phyloP scores from a whole-genome alignment of 2,797 vertebrate genomes.

The Sebastiscus tertius region DNA sequence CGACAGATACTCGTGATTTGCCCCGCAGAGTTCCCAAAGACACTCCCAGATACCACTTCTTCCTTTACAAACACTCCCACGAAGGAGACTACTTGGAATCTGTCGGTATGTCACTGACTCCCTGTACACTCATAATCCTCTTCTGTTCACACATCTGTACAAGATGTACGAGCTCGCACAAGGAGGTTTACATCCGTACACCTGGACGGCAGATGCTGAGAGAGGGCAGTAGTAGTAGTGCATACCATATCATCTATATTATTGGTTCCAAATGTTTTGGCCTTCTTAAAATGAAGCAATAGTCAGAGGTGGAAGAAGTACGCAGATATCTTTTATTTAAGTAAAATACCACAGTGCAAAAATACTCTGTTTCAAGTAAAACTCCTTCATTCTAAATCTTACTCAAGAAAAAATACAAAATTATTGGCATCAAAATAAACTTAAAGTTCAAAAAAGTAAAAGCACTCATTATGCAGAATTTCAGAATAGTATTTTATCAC shows the following conservation, averaged over 20 bases:
- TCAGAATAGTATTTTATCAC: no score
- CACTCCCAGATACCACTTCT: slow-evolving; percentile 96
- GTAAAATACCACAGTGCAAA: rapidly evolving
- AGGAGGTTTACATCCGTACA: neutral
- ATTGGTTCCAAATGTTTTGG: neutral
- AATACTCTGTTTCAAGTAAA: no score
- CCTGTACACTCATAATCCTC: neutral
- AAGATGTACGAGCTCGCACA: neutral
- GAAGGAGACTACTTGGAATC: slow-evolving; percentile 95
- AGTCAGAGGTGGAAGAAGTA: neutral
- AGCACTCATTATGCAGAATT: no score
- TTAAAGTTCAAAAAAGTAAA: no score
- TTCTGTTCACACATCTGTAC: neutral
- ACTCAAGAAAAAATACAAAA: no score
- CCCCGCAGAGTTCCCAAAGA: slow-evolving; percentile 91
- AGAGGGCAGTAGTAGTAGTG: no score
- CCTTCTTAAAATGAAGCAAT: neutral
- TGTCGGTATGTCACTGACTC: slow-evolving; percentile 84
- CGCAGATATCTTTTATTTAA: no score
- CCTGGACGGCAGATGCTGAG: slow-evolving; percentile 2
- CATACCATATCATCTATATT: neutral
- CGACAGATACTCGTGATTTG: slow-evolving; percentile 90
- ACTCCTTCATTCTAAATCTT: no score
- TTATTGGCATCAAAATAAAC: no score
- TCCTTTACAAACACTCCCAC: slow-evolving; percentile 95